A percentile compares a stretch with the other conserved stretches of the same genome.
These are phyloP conservation scores for Holothuria leucospilota DNA, from an alignment of 53 echinoderm and acorn worm species.

Conservation along the genomic window DNA sequence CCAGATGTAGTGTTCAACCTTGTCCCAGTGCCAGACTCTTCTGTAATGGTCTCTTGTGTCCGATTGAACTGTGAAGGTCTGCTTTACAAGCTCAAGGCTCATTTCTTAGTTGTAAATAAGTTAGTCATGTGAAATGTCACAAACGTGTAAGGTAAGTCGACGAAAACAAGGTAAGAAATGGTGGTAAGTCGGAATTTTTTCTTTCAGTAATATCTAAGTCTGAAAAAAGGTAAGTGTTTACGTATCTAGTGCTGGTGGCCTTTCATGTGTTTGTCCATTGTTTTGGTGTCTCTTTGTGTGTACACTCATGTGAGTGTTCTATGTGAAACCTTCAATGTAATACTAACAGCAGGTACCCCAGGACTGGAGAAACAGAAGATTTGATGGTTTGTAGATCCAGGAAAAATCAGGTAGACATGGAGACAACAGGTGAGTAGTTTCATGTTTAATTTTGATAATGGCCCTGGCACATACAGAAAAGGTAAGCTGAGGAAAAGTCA, in stretches of 20 bases:
- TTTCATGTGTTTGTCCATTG: slow-evolving; percentile 48
- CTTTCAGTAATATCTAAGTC: not conserved
- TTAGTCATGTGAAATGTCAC: slow-evolving; percentile 25
- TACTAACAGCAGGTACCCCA: slow-evolving; percentile 39
- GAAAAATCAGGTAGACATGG: too few species aligned
- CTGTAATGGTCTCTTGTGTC: slow-evolving; percentile 78
- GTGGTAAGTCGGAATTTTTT: slow-evolving; percentile 15
- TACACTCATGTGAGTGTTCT: not conserved
- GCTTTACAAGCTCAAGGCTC: slow-evolving; percentile 46
- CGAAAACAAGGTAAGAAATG: not conserved
- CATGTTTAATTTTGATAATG: too few species aligned
- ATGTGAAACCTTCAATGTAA: slow-evolving; percentile 31
- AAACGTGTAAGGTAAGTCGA: not conserved
- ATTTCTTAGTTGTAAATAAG: slow-evolving; percentile 31
- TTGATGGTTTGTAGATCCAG: too few species aligned
- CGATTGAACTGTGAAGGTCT: slow-evolving; percentile 86
- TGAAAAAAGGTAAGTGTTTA: slow-evolving; percentile 39
- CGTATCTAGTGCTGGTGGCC: slow-evolving; percentile 52
- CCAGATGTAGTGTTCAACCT: slow-evolving; percentile 72
- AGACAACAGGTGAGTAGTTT: too few species aligned
- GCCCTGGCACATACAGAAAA: too few species aligned
- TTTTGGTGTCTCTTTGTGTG: slow-evolving; percentile 27
- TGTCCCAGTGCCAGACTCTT: slow-evolving; percentile 72
- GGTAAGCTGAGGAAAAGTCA: too few species aligned
- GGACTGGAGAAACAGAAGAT: too few species aligned